Evolutionary conservation across 2,797 vertebrate genomes (phyloP).

Genomic region (Falco naumanni): DNA sequence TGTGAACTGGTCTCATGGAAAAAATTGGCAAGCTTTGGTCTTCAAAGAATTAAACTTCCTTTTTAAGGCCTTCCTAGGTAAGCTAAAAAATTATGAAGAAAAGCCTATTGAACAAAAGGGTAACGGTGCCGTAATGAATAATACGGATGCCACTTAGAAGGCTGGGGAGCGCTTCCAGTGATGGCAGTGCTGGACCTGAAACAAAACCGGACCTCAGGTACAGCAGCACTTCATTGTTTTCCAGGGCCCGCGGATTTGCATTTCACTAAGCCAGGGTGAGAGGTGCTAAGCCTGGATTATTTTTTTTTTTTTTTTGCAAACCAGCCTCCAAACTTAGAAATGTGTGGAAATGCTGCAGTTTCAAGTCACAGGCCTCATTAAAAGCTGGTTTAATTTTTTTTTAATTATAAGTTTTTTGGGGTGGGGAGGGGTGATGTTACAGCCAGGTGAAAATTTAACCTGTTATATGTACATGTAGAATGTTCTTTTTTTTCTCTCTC

Average conservation of each 20-base stretch:
- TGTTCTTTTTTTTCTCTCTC: not conserved
- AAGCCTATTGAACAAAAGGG: slow-evolving; percentile 86
- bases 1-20: slow-evolving; percentile 99
- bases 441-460: slow-evolving; percentile 57
- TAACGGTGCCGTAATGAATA: slow-evolving; percentile 71
- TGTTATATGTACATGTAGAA: not conserved
- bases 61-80: slow-evolving; percentile 98
- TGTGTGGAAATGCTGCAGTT: slow-evolving; percentile 46
- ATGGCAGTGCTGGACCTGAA: slow-evolving; percentile 69
- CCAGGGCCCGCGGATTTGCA: slow-evolving; percentile 63
- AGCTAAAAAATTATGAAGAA: slow-evolving; percentile 93
- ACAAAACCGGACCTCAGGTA: slow-evolving; percentile 74
- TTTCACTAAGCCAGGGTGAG: slow-evolving; percentile 51
- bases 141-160: slow-evolving; percentile 68
- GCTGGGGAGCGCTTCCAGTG: slow-evolving; percentile 51
- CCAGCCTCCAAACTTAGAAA: slow-evolving; percentile 48
- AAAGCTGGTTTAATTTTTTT: slow-evolving; percentile 36
- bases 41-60: slow-evolving; percentile 99
- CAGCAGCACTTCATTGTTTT: slow-evolving; percentile 70
- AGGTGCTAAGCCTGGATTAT: slow-evolving; percentile 55
- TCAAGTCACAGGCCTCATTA: not conserved
- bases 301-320: not conserved
- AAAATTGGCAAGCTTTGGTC: slow-evolving; percentile 98
- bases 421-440: not conserved
- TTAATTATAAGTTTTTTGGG: not conserved